phyloP scores from a whole-genome alignment of 2,797 vertebrate species.

The Pipistrellus nathusii region DNA sequence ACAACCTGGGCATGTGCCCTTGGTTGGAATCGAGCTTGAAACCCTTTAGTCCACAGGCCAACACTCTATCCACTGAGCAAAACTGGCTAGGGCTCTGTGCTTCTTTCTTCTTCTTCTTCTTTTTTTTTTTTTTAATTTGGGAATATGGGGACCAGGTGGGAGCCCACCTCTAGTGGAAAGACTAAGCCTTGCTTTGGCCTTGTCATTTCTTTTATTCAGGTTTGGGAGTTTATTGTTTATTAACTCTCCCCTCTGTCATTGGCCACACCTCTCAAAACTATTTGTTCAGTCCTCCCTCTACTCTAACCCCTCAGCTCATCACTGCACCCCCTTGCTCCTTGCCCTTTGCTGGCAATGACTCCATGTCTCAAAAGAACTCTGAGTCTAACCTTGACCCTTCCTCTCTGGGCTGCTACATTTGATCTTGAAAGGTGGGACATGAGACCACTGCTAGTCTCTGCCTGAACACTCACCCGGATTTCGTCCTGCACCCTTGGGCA shows the following conservation, averaged over 20 bases:
- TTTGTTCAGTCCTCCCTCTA: not conserved
- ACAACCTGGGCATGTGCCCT: too few species aligned
- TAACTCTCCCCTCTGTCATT: not conserved
- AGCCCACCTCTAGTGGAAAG: too few species aligned
- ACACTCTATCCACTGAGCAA: too few species aligned
- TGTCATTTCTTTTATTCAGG: too few species aligned
- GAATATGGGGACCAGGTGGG: too few species aligned
- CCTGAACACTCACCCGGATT: conserved; percentile 87
- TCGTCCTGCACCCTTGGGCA: conserved; percentile 86
- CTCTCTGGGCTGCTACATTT: not conserved
- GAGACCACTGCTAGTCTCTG: not conserved
- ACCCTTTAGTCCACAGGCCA: too few species aligned
- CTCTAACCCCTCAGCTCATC: not conserved
- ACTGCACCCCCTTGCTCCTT: not conserved
- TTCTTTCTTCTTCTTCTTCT: not conserved
- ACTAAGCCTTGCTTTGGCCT: too few species aligned
- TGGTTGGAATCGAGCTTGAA: too few species aligned
- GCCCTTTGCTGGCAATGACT: not conserved
- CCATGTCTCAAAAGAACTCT: not conserved
- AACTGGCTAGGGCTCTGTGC: not conserved
- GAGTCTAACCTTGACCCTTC: not conserved
- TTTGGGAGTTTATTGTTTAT: not conserved
- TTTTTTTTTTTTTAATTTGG: not conserved
- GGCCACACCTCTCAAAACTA: not conserved
- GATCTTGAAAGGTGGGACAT: not conserved